Evolutionary conservation across 35 echinoderm and acorn worm genomes (phyloP).

Genomic region (Heliocidaris erythrogramma): DNA sequence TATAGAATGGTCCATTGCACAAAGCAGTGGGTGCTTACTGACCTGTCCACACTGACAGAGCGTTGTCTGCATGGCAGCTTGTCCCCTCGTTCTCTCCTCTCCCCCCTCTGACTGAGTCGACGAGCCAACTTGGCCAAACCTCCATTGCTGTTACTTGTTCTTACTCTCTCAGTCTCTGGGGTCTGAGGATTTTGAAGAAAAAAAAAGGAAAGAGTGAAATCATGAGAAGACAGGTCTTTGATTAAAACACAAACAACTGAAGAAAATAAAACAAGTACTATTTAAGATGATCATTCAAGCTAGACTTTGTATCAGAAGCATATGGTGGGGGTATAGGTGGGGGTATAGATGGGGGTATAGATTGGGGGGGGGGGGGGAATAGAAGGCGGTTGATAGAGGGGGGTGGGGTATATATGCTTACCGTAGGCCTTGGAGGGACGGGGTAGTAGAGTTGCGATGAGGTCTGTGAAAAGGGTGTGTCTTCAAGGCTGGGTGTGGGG

Average conservation of each 20-base stretch:
- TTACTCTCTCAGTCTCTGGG: slow-evolving; percentile 66
- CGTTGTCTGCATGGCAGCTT: slow-evolving; percentile 70
- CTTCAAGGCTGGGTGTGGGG: slow-evolving; percentile 74
- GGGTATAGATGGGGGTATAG: no score
- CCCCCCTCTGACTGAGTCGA: slow-evolving; percentile 90
- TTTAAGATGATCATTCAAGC: no score
- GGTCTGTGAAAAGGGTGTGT: slow-evolving; percentile 85
- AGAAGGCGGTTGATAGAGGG: no score
- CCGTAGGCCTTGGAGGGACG: slow-evolving; percentile 60
- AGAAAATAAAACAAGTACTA: background rate
- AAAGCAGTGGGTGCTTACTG: background rate
- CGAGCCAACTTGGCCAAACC: slow-evolving; percentile 84
- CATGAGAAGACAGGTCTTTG: background rate
- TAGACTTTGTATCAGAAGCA: no score
- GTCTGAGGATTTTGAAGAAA: slow-evolving; percentile 30
- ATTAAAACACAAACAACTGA: background rate
- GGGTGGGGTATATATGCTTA: slow-evolving; percentile 5
- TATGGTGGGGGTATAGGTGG: no score
- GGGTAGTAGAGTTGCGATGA: slow-evolving; percentile 87
- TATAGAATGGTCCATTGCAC: background rate
- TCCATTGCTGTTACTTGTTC: slow-evolving; percentile 72
- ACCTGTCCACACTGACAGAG: slow-evolving; percentile 93
- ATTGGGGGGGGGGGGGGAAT: no score
- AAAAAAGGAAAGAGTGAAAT: background rate
- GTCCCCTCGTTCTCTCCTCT: slow-evolving; percentile 71